These are phyloP conservation scores for Myanophis thanlyinensis DNA, from an alignment of 2,113 vertebrate species.

Conservation along the genomic window DNA sequence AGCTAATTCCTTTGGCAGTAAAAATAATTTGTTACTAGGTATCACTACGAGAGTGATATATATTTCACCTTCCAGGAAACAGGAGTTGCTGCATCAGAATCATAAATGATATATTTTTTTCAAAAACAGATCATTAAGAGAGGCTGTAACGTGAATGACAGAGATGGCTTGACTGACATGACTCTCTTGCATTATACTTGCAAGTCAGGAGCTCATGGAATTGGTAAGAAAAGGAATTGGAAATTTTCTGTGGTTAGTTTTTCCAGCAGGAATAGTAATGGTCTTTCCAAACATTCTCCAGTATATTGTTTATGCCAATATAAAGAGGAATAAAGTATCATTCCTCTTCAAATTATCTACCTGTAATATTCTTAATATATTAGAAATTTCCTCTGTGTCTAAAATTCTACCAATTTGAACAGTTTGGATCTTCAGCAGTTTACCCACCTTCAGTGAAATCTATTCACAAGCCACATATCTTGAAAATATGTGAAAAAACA, in stretches of 20 bases:
- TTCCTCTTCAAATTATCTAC: background rate
- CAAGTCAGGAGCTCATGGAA: conserved; percentile 95
- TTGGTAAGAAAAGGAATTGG: conserved; percentile 77
- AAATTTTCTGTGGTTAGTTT: background rate
- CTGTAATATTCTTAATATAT: background rate
- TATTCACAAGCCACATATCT: background rate
- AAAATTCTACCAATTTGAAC: background rate
- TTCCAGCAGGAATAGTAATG: background rate
- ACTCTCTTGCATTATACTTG: conserved; percentile 95
- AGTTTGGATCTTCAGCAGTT: background rate
- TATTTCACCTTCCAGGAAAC: background rate
- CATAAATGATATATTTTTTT: background rate
- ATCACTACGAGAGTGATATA: background rate
- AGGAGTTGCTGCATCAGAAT: background rate
- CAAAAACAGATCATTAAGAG: conserved; percentile 86
- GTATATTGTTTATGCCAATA: background rate
- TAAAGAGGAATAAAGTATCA: background rate
- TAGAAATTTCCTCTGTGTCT: background rate
- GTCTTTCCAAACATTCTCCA: background rate
- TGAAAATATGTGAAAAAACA: no score
- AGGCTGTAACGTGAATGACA: conserved; percentile 93
- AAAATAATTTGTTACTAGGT: conserved; percentile 10
- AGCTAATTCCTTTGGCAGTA: background rate
- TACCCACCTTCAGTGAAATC: background rate
- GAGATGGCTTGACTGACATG: conserved; percentile 97